phyloP scores from a whole-genome alignment of 1,140 invertebrate genomes.

The Meteorus sp. region DNA sequence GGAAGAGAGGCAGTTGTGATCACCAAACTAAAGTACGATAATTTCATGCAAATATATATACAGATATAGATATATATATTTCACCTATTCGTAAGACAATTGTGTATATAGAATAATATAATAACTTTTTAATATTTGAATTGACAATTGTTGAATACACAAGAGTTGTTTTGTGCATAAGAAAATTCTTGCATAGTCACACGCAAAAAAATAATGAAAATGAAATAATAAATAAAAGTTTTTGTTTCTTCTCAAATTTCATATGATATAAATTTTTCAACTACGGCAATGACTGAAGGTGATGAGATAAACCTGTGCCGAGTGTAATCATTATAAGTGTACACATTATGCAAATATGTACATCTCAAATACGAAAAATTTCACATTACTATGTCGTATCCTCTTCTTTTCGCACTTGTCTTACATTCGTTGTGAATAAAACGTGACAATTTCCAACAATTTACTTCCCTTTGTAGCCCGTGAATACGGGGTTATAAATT shows the following conservation, averaged over 20 bases:
- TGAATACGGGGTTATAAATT: too few species aligned
- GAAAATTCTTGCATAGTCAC: too few species aligned
- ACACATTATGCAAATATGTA: slow-evolving; percentile 38
- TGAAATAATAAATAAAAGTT: slow-evolving; percentile 26
- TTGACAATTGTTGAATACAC: too few species aligned
- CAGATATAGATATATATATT: too few species aligned
- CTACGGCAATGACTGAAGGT: slow-evolving; percentile 30
- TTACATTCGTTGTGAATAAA: background rate
- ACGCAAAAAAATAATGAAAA: background rate
- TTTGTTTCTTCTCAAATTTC: too few species aligned
- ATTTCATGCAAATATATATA: too few species aligned
- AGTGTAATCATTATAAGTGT: slow-evolving; percentile 25
- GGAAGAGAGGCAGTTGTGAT: too few species aligned
- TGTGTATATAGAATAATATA: slow-evolving; percentile 4
- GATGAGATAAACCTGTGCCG: slow-evolving; percentile 18
- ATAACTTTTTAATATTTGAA: too few species aligned
- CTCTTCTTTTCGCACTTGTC: background rate
- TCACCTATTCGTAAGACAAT: slow-evolving; percentile 10
- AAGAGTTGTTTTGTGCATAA: too few species aligned
- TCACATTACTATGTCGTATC: too few species aligned
- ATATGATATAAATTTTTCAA: slow-evolving; percentile 4
- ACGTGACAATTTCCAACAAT: background rate
- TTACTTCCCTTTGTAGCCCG: background rate
- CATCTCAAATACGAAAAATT: slow-evolving; percentile 15
- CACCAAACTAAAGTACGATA: too few species aligned